Evolutionary conservation across 2,113 vertebrate genomes (phyloP), one percentile per base, ranked within the genome.

Genomic region (Notarius quadriscutis): DNA sequence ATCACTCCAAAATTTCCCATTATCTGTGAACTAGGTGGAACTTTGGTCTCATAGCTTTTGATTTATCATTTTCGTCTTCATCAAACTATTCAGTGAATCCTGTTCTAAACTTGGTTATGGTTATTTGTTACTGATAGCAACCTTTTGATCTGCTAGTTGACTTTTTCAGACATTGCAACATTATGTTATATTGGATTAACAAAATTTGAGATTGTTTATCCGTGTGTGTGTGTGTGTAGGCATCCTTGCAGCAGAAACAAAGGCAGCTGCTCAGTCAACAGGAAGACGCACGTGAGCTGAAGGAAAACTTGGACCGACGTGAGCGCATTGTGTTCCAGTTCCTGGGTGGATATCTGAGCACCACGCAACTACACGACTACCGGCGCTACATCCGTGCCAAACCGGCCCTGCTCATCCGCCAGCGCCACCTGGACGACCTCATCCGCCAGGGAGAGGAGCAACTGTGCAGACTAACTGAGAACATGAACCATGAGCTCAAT

Each of bases 231-330:
- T 27, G 51, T 17, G 41, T 48, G 53, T 94, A 99, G 98, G 96
- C 94, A 10, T 96, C 95, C 0, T 96, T 99, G 87, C 94, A 91
- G 0, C 95, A 97, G 94, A 99, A 99, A 89, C 95, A 94, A 86
- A 96, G 94, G 63, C 92, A 97, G 93, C 95, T 99, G 89, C 94
- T 96, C 5, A 93, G 96, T 78, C 98, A 99, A 94, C 97, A 97
- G 0, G 97, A 99, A 85, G 98, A 99, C 0, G 98, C 98, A 15
- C 92, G 96, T 7, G 98, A 99, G 89, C 96, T 99, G 81, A 99
- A 99, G 95, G 97, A 99, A 91, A 99, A 99, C 92, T 92, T 99
- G 51, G 98, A 99, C 90, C 97, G 97, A 0, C 95, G 98, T 27
- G 96, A 97, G 84, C 95, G 95, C 0, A 93, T 97, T 51, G 98